Evolutionary conservation across 2,888 invertebrate genomes (phyloP).

Genomic region (Cryptus viduatorius): DNA sequence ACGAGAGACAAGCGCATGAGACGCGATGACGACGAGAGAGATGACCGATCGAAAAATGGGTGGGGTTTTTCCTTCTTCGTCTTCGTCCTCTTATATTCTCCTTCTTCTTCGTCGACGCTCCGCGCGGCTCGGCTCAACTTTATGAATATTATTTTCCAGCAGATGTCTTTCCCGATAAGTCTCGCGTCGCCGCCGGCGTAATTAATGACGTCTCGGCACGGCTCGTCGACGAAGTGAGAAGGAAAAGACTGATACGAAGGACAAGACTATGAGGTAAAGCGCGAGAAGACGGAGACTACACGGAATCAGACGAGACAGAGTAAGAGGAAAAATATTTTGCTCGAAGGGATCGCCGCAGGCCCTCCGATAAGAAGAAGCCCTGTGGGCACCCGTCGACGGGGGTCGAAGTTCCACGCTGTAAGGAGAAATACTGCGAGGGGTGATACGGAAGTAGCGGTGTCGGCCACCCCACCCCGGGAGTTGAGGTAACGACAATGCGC

Average conservation of each 20-base stretch:
- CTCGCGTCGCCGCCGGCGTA: constrained; percentile 78
- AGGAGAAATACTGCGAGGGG: constrained; percentile 54
- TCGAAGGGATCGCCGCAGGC: constrained; percentile 49
- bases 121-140: constrained; percentile 77
- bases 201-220: constrained; percentile 82
- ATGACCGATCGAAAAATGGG: constrained; percentile 40
- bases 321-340: constrained; percentile 57
- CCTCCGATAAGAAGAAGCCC: constrained; percentile 72
- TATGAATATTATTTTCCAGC: constrained; percentile 85
- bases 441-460: constrained; percentile 57
- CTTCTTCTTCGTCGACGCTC: constrained; percentile 31
- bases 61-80: constrained; percentile 21
- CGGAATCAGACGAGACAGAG: constrained; percentile 3
- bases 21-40: constrained; percentile 32
- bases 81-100: constrained; percentile 34
- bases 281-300: constrained; percentile 5
- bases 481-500: constrained; percentile 81
- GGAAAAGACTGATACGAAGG: constrained; percentile 64
- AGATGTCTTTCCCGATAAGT: constrained; percentile 85
- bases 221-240: constrained; percentile 47
- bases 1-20: constrained; percentile 19
- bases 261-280: constrained; percentile 44
- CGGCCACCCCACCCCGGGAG: constrained; percentile 37
- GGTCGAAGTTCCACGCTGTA: constrained; percentile 32
- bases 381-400: constrained; percentile 51